Evolutionary conservation across 2,888 invertebrate species (phyloP).

Genomic region (Himalopsyche japonica): DNA sequence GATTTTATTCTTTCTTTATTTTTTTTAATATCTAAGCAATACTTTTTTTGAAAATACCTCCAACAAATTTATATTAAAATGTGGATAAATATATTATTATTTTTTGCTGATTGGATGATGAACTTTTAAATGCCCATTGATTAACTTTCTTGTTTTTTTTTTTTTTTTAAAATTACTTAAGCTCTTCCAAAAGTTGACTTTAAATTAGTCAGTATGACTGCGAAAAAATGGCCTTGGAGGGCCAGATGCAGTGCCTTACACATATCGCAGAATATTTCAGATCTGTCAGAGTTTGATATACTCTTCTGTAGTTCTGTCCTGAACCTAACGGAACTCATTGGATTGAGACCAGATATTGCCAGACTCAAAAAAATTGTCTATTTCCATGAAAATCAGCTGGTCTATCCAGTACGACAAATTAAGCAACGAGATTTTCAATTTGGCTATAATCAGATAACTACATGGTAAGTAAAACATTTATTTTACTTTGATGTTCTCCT

Average conservation of each 20-base stretch:
- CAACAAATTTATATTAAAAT: too few relatives aligned
- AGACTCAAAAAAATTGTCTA: constrained; percentile 67
- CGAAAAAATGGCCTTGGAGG: constrained; percentile 80
- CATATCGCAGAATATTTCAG: constrained; percentile 64
- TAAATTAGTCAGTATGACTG: constrained; percentile 62
- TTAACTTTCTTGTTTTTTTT: neutral
- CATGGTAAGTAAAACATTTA: constrained; percentile 56
- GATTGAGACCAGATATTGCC: constrained; percentile 66
- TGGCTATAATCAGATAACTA: constrained; percentile 74
- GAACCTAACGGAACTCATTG: constrained; percentile 70
- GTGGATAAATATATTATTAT: too few relatives aligned
- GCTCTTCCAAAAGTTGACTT: constrained; percentile 48
- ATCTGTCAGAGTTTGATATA: constrained; percentile 55
- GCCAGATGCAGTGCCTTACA: constrained; percentile 69
- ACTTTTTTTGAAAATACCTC: too few relatives aligned
- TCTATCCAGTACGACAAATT: constrained; percentile 68
- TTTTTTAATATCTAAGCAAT: too few relatives aligned
- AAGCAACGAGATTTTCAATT: constrained; percentile 75
- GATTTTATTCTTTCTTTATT: too few relatives aligned
- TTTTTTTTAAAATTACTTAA: constrained; percentile 41
- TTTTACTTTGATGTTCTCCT: too few relatives aligned
- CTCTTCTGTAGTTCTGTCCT: constrained; percentile 72
- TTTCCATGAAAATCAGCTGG: constrained; percentile 78
- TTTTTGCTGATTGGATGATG: too few relatives aligned
- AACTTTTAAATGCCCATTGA: too few relatives aligned